A percentile compares a stretch with the other conserved stretches of the same genome.
Conservation (phyloP, 64 coral and sea anemone species). For the Catalaphyllia jardinei region DNA sequence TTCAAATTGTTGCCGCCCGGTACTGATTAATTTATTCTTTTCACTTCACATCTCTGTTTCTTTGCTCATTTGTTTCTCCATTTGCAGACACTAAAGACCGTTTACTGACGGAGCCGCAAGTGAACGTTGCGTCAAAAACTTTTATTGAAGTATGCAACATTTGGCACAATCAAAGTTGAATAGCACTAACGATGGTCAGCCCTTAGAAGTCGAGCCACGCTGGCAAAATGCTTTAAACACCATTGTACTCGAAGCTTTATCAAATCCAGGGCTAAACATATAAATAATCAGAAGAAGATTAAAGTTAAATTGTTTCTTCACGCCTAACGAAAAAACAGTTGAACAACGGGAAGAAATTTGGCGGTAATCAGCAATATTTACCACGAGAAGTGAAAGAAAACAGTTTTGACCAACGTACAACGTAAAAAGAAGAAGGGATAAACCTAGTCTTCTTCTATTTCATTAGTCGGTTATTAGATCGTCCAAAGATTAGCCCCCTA, state of each 20-base stretch:
- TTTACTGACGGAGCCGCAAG: background rate
- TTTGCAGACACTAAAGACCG: background rate
- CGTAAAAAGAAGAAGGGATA: background rate
- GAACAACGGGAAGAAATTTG: background rate
- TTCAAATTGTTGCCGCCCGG: background rate
- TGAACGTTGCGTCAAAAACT: background rate
- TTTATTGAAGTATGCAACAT: background rate
- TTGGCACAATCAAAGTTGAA: background rate
- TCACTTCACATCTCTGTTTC: background rate
- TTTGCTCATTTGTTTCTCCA: background rate
- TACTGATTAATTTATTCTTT: background rate
- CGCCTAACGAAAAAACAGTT: background rate
- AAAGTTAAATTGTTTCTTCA: background rate
- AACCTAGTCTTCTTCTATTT: background rate
- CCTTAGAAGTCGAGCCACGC: background rate
- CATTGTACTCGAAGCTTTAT: conserved; percentile 4
- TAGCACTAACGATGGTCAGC: background rate
- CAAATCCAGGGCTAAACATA: background rate
- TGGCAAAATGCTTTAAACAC: background rate
- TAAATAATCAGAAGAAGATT: conserved; percentile 1
- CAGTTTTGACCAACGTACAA: background rate
- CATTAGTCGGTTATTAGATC: conserved; percentile 14
- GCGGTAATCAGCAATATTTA: background rate
- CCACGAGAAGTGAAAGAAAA: background rate
- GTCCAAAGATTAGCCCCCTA: conserved; percentile 1